These are phyloP conservation scores for Spilogale gracilis DNA, from an alignment of 2,113 vertebrate species.

Conservation along the genomic window DNA sequence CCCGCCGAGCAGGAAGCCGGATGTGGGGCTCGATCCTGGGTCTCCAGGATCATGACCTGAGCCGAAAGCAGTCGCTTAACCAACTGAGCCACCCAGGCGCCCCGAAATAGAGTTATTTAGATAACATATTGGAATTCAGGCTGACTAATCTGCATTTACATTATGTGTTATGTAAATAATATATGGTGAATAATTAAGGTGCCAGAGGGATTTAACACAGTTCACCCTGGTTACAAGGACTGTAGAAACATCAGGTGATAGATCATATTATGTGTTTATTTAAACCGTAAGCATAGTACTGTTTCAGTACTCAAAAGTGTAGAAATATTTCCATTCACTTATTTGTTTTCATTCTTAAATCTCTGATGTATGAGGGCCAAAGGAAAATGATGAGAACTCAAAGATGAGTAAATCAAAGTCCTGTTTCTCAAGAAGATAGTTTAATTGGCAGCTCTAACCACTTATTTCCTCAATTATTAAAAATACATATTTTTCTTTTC, in stretches of 20 bases:
- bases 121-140: not conserved
- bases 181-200: not conserved
- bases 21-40: too few species aligned
- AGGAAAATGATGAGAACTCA: not conserved
- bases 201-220: not conserved
- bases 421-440: not conserved
- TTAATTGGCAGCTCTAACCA: not conserved
- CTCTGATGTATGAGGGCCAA: not conserved
- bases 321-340: not conserved
- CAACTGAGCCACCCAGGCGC: too few species aligned
- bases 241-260: not conserved
- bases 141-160: not conserved
- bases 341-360: not conserved
- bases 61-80: too few species aligned
- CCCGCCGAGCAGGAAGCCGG: too few species aligned
- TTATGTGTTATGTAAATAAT: not conserved
- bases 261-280: not conserved
- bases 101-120: not conserved
- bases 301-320: not conserved
- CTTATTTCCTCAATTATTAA: not conserved
- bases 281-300: not conserved
- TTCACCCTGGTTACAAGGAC: not conserved
- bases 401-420: not conserved
- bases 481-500: not conserved
- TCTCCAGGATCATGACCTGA: too few species aligned